These are phyloP conservation scores for Sapayoa aenigma DNA, from an alignment of 2,113 vertebrate species.

Conservation along the genomic window DNA sequence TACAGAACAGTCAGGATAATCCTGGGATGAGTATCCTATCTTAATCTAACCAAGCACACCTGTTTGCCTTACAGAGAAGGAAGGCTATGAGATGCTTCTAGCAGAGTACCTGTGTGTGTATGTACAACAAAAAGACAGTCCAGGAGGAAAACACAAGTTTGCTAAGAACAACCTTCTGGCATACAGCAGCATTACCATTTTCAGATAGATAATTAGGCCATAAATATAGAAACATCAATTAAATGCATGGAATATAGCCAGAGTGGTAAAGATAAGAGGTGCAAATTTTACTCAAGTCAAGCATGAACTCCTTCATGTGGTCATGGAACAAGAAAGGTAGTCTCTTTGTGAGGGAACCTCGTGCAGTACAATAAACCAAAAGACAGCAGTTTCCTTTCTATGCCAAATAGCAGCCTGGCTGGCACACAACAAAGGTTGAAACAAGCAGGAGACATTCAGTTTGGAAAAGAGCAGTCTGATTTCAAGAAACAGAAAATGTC, in stretches of 20 bases:
- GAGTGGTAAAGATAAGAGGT: constrained; percentile 5
- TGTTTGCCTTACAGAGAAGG: not conserved
- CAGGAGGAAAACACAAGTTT: not conserved
- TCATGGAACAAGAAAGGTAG: not conserved
- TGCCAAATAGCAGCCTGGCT: not conserved
- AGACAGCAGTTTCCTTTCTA: not conserved
- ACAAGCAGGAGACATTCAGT: not conserved
- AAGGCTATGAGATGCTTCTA: not conserved
- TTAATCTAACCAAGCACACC: not conserved
- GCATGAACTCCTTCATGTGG: not conserved
- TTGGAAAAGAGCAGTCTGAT: not conserved
- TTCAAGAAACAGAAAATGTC: not conserved
- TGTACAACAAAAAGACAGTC: not conserved
- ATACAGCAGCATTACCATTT: not conserved
- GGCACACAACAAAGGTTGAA: not conserved
- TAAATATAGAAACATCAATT: constrained; percentile 37
- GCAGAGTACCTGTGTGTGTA: not conserved
- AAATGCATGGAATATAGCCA: not conserved
- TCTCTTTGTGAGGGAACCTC: not conserved
- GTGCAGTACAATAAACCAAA: not conserved
- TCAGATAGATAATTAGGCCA: not conserved
- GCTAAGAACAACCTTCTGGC: not conserved
- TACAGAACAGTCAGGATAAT: not conserved
- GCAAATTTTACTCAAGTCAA: not conserved
- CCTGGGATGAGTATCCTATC: not conserved